These are phyloP conservation scores for Hemiprocne comata DNA, from an alignment of 2,113 vertebrate genomes.

Conservation along the genomic window DNA sequence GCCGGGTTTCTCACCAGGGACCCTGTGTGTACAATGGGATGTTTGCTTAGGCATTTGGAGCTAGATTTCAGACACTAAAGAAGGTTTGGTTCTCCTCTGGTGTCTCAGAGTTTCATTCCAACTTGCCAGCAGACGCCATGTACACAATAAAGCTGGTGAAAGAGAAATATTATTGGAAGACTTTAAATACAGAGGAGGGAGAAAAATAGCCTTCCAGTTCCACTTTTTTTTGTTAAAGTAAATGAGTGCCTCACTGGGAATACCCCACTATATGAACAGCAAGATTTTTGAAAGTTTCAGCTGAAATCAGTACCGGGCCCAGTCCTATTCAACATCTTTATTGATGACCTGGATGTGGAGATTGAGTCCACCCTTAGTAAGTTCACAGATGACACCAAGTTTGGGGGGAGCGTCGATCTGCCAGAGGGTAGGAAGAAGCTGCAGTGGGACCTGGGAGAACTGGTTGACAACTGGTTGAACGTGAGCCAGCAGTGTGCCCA, in stretches of 20 bases:
- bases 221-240: neutral
- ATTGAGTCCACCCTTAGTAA: too few species aligned
- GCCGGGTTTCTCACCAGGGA: conserved; percentile 32
- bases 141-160: neutral
- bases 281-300: neutral
- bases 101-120: conserved; percentile 2
- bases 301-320: too few species aligned
- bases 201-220: neutral
- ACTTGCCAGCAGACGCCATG: neutral
- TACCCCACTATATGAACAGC: neutral
- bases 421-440: too few species aligned
- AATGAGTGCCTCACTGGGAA: neutral
- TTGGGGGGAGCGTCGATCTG: too few species aligned
- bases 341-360: too few species aligned
- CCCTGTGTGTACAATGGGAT: conserved; percentile 48
- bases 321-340: too few species aligned
- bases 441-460: neutral
- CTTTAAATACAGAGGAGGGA: neutral
- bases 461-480: neutral
- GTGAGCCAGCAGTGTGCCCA: neutral
- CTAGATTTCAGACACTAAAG: conserved; percentile 18
- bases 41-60: conserved; percentile 43
- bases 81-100: conserved; percentile 13
- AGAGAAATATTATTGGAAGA: conserved; percentile 12
- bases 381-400: too few species aligned